Evolutionary conservation across 2,113 vertebrate species (phyloP).

Genomic region (Ibidorhyncha struthersii): DNA sequence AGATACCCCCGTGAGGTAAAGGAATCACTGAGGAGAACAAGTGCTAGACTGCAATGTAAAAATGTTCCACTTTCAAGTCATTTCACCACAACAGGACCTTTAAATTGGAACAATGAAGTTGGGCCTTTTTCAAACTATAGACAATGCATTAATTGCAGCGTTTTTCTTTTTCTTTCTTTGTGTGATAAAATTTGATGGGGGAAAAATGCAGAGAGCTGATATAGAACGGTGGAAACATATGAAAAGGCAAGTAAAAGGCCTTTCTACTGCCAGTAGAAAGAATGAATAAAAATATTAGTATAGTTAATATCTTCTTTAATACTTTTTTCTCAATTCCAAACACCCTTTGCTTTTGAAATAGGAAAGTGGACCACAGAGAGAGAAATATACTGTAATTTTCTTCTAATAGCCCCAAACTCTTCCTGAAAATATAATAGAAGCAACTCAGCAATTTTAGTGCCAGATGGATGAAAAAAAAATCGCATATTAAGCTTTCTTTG

Average conservation of each 20-base stretch:
- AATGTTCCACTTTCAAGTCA: not conserved
- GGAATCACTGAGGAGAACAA: slow-evolving; percentile 61
- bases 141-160: not conserved
- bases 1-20: slow-evolving; percentile 46
- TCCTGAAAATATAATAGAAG: slow-evolving; percentile 67
- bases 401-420: slow-evolving; percentile 63
- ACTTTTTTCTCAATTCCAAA: slow-evolving; percentile 2
- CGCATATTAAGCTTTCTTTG: slow-evolving; percentile 72
- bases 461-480: slow-evolving; percentile 60
- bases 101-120: not conserved
- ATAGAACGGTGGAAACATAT: not conserved
- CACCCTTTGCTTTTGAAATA: slow-evolving; percentile 49
- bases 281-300: not conserved
- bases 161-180: not conserved
- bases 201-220: not conserved
- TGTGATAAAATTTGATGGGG: not conserved
- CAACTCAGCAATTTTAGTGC: slow-evolving; percentile 74
- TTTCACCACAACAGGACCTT: not conserved
- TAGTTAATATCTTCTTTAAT: not conserved
- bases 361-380: slow-evolving; percentile 44
- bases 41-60: not conserved
- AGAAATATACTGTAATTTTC: slow-evolving; percentile 62
- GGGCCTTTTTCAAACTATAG: not conserved
- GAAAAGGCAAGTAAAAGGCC: not conserved
- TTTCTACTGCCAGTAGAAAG: not conserved